Evolutionary conservation across 2,797 vertebrate genomes (phyloP).

Genomic region (Hypotaenidia okinawae): DNA sequence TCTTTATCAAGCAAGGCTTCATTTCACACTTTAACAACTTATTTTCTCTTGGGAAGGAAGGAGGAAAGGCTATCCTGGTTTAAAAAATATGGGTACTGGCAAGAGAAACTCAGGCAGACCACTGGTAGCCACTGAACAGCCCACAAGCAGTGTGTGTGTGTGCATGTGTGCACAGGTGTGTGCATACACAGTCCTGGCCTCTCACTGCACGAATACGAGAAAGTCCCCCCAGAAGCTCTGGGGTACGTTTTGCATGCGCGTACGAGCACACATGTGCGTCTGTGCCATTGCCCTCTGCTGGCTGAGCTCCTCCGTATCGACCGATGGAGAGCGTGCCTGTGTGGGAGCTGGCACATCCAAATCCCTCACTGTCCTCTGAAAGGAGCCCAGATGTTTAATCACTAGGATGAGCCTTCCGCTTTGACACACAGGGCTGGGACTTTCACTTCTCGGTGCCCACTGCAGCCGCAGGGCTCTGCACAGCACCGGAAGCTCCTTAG

Average conservation of each 20-base stretch:
- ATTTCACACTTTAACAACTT: slow-evolving; percentile 32
- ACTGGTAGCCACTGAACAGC: neutral
- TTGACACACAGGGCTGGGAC: neutral
- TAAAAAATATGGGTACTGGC: neutral
- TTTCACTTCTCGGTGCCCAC: neutral
- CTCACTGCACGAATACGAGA: accelerated
- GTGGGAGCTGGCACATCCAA: neutral
- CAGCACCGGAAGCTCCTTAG: neutral
- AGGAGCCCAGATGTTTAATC: slow-evolving; percentile 30
- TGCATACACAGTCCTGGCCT: neutral
- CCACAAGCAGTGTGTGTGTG: neutral
- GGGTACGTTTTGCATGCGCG: neutral
- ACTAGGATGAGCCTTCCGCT: neutral
- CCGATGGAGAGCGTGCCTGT: neutral
- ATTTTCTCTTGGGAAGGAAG: slow-evolving; percentile 19
- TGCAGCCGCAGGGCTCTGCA: neutral
- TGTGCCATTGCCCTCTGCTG: slow-evolving; percentile 50
- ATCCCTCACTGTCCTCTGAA: slow-evolving; percentile 38
- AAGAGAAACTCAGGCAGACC: neutral
- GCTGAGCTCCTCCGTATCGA: slow-evolving; percentile 14
- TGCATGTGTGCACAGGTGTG: neutral
- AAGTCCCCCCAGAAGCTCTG: neutral
- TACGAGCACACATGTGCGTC: neutral
- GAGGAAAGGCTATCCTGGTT: neutral
- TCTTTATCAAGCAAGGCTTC: slow-evolving; percentile 27